These are phyloP conservation scores for Hyles euphorbiae DNA, from an alignment of 1,140 invertebrate species.

Conservation along the genomic window DNA sequence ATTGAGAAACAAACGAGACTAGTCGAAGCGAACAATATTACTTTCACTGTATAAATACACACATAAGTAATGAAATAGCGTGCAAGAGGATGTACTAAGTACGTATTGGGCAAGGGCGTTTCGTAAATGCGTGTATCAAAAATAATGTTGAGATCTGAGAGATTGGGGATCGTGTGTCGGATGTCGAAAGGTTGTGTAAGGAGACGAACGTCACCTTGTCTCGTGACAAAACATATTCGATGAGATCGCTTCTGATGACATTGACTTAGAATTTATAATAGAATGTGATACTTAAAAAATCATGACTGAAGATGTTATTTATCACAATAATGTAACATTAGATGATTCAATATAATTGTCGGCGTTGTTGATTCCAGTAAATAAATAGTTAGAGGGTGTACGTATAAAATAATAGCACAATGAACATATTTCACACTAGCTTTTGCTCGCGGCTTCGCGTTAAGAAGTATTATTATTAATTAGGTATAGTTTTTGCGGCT, in stretches of 20 bases:
- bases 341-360: too few species aligned
- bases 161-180: constrained; percentile 7
- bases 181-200: constrained; percentile 7
- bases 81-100: constrained; percentile 4
- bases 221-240: neutral
- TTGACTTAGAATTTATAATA: neutral
- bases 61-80: neutral
- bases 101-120: constrained; percentile 7
- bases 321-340: too few species aligned
- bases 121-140: constrained; percentile 6
- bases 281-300: too few species aligned
- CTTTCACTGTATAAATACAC: neutral
- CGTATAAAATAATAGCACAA: too few species aligned
- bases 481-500: too few species aligned
- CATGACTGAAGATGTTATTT: too few species aligned
- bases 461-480: too few species aligned
- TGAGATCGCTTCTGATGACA: neutral
- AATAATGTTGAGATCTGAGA: neutral
- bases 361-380: too few species aligned
- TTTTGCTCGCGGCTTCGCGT: too few species aligned
- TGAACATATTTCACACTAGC: too few species aligned
- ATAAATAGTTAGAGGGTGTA: too few species aligned
- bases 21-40: neutral
- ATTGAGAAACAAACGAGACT: too few species aligned
- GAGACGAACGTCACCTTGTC: neutral